Base-by-base conservation (phyloP, 2,797 vertebrate species). In the Oryzias sinensis region DNA sequence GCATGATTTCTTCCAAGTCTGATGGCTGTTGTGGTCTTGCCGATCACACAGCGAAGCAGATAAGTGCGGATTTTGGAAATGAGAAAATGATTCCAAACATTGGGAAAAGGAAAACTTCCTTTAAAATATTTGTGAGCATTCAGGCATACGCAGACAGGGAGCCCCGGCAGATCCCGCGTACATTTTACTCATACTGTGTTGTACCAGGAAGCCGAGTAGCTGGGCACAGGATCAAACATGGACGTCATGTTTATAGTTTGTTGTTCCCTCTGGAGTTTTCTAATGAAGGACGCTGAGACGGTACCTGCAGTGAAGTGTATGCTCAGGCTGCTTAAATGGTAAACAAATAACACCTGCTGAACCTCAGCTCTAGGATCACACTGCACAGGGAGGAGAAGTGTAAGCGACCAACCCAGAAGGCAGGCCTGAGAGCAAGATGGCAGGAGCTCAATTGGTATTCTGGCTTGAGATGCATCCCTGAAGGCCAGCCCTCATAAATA, bases 401-500 rank as follows among this genome's bases (percentile, higher is more conserved):
- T 59, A 68, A 76, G 71, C 56, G 68, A 62, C 79, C 52, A 68
- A 74, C 63, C 76, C 57, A 52, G 62, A 54, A 79, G 74, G 70
- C 55, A 57, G 66, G 68, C 62, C 73, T 29, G 59, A 72, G 58
- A 80, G 68, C 69, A 56, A 70, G 80, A 65, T 45, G 22, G 64
- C 65, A 73, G 76, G 60, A 73, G 76, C 83, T 74, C 77, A 57
- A 88, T 87, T 89, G 85, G 70, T 84, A 88, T 89, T 88, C 86
- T 74, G 86, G 82, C 80, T 78, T 70, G 74, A 87, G 80, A 78
- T 85, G 79, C 81, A 83, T 86, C 87, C 74, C 79, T 72, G 79
- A 88, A 81, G 81, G 75, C 83, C 78, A 54, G 70, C 46, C 66
- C 79, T 90, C 83, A 89, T 90, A 90, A 89, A 89, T 89, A 88